A percentile compares a stretch with the other conserved stretches of the same genome.
phyloP scores from a whole-genome alignment of 2,113 vertebrate species.

The Rhinolophus ferrumequinum region DNA sequence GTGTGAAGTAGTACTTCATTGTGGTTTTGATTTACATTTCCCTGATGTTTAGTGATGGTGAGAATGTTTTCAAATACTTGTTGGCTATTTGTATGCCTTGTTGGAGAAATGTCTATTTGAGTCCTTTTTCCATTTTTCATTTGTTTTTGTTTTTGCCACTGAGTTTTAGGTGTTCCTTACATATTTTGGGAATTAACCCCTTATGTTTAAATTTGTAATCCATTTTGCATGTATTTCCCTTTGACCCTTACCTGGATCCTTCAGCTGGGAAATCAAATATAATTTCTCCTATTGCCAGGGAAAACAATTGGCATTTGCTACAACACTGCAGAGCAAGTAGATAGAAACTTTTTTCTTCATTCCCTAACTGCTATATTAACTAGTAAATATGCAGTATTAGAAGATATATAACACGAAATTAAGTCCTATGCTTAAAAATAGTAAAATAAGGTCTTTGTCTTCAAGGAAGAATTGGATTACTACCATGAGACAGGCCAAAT shows the following conservation, averaged over 20 bases:
- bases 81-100: background rate
- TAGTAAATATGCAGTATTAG: background rate
- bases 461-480: background rate
- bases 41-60: background rate
- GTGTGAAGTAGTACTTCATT: background rate
- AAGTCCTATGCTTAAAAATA: slow-evolving; percentile 32
- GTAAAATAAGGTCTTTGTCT: background rate
- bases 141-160: background rate
- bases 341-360: background rate
- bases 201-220: background rate
- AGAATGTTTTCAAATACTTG: background rate
- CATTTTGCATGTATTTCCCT: background rate
- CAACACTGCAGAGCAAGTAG: background rate
- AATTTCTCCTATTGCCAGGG: background rate
- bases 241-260: background rate
- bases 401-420: background rate
- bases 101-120: background rate
- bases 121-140: background rate
- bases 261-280: background rate
- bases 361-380: background rate
- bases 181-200: background rate
- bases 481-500: background rate
- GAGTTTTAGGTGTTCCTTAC: background rate
- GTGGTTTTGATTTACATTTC: background rate
- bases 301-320: background rate